Conservation (phyloP, 2,113 vertebrate species). For the Boulengeromyrus knoepffleri region DNA sequence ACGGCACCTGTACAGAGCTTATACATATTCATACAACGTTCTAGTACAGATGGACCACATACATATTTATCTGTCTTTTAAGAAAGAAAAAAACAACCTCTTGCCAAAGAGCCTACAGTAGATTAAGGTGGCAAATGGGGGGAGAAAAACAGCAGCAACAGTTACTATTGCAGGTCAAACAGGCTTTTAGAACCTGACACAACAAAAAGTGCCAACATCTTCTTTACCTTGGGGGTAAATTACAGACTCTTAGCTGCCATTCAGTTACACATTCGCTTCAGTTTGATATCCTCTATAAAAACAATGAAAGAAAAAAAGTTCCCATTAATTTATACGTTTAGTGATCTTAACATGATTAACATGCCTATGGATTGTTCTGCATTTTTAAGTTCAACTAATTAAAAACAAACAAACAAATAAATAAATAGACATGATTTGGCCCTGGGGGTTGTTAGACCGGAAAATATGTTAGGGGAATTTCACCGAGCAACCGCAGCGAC, state of each 20-base stretch:
- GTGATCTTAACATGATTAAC: background rate
- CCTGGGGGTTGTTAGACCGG: background rate
- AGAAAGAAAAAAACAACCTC: background rate
- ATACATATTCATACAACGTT: background rate
- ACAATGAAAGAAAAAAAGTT: background rate
- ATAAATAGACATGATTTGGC: background rate
- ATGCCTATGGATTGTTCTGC: background rate
- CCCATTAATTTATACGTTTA: background rate
- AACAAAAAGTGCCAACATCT: background rate
- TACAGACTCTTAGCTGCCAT: background rate
- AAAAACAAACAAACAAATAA: background rate
- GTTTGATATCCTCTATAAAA: background rate
- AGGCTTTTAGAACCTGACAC: background rate
- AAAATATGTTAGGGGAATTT: background rate
- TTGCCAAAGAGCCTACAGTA: background rate
- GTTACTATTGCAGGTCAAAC: background rate
- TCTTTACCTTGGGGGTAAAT: background rate
- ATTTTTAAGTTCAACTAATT: background rate
- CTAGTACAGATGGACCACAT: background rate
- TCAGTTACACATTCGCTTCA: background rate
- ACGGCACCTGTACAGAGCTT: background rate
- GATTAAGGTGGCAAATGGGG: background rate
- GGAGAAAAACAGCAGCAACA: background rate
- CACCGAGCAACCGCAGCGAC: background rate
- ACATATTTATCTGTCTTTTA: background rate